Evolutionary conservation across 2,888 invertebrate genomes (phyloP).

Genomic region (Copidosoma aretas): DNA sequence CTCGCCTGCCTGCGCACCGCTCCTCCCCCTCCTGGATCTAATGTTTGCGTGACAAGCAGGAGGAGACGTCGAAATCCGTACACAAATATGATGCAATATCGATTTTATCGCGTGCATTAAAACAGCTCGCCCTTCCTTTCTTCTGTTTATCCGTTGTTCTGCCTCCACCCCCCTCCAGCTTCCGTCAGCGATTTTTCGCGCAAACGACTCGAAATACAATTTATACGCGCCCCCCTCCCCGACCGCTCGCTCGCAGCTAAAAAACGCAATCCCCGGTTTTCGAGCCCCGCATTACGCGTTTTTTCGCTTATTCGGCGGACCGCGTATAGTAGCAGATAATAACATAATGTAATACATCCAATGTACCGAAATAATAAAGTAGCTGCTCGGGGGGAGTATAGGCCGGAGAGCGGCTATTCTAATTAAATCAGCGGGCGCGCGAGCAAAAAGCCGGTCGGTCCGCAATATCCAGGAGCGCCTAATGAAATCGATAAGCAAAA

Average conservation of each 20-base stretch:
- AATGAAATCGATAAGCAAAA: conserved; percentile 32
- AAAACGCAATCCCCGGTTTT: no score
- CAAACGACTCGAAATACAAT: conserved; percentile 25
- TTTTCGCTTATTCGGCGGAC: no score
- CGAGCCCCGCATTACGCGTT: no score
- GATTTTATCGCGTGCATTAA: conserved; percentile 37
- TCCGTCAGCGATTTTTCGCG: conserved; percentile 12
- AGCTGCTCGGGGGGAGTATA: neutral
- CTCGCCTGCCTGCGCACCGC: conserved; percentile 15
- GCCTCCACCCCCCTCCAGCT: neutral
- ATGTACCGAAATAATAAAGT: neutral
- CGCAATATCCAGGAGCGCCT: conserved; percentile 10
- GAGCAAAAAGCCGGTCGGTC: no score
- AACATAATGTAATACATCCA: neutral
- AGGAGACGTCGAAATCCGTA: conserved; percentile 3
- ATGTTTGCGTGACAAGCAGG: no score
- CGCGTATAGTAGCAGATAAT: no score
- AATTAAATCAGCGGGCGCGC: no score
- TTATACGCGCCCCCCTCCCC: neutral
- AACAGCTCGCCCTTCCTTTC: neutral
- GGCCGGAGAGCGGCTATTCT: no score
- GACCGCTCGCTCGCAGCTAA: no score
- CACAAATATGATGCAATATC: conserved; percentile 20
- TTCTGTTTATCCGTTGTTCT: conserved; percentile 16
- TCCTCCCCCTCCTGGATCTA: neutral